Evolutionary conservation across 2,888 invertebrate genomes (phyloP).

Genomic region (Pandemis cinnamomeana): DNA sequence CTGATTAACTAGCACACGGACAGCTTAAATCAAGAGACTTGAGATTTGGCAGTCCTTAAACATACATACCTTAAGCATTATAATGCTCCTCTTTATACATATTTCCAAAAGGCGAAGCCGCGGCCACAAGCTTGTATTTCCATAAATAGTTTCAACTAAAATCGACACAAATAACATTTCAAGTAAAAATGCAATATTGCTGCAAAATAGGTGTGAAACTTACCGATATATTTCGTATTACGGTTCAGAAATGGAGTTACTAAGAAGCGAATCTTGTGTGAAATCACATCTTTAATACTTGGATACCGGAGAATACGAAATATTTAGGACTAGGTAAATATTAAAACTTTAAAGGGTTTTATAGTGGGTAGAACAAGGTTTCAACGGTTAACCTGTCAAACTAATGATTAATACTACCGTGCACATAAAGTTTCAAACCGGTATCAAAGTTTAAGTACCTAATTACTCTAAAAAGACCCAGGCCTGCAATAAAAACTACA

Average conservation of each 20-base stretch:
- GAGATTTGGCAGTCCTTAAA: too few relatives aligned
- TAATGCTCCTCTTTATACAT: too few relatives aligned
- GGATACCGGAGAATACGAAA: not conserved
- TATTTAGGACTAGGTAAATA: conserved; percentile 2
- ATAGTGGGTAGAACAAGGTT: not conserved
- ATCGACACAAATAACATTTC: not conserved
- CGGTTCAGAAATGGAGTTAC: conserved; percentile 40
- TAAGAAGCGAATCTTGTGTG: conserved; percentile 17
- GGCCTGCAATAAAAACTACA: conserved; percentile 34
- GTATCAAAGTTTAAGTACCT: conserved; percentile 26
- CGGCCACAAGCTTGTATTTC: not conserved
- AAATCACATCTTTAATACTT: conserved; percentile 18
- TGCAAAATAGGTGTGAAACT: conserved; percentile 52
- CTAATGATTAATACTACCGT: conserved; percentile 10
- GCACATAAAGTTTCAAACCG: conserved; percentile 11
- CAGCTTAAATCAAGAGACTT: too few relatives aligned
- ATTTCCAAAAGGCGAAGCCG: too few relatives aligned
- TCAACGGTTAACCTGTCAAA: not conserved
- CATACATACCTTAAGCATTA: too few relatives aligned
- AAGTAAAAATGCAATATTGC: conserved; percentile 42
- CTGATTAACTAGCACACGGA: too few relatives aligned
- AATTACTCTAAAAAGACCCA: conserved; percentile 32
- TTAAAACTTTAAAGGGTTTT: not conserved
- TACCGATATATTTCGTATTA: conserved; percentile 56
- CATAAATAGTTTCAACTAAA: not conserved